Base-by-base conservation (phyloP, 23 tunicate species). In the Halocynthia roretzi region DNA sequence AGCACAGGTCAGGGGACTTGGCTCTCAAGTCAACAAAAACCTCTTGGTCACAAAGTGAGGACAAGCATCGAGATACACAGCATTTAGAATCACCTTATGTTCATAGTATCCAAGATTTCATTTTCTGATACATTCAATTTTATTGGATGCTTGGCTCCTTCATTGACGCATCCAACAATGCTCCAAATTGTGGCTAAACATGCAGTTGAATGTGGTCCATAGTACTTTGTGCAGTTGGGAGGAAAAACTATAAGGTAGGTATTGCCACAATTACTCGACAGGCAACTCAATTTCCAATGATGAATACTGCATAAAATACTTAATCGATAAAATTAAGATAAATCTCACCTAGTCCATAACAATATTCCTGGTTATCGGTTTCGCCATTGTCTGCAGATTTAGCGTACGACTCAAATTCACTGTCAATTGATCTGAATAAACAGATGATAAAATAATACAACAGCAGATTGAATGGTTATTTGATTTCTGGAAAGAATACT, bases 151-250 rank as follows among this genome's bases (percentile, higher is more conserved):
- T 74, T 74, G 20, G 78, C 8, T 52, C 78, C 78, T 74, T 74
- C 60, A 14, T 53, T 6, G 56, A 74, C 60, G 31, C 78, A 74
- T 7, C 51, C 51, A 40, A 50, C 74, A 49, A 8, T 49, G 9
- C 51, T 48, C 82, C 82, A 78, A 0, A 78, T 52, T 7, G 82
- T 78, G 21, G n/a, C 52, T 8, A 78, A 48, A 78, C 82, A 78
- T 23, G 66, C 74, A 7, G 18, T 48, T 10, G 74, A 20, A 20
- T 78, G 82, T 6, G 40, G 75, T 5, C 82, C 82, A 67, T 67
- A 66, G 76, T 71, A 71, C 15, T 10, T 53, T 20, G 21, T 53
- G 64, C 78, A 74, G 22, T 54, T 8, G 31, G 55, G 22, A 10
- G 78, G 78, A 54, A 54, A 74, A 10, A 74, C 78, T 74, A 31